phyloP scores from a whole-genome alignment of 2,797 vertebrate species.

The Sebastiscus albofasciatus region DNA sequence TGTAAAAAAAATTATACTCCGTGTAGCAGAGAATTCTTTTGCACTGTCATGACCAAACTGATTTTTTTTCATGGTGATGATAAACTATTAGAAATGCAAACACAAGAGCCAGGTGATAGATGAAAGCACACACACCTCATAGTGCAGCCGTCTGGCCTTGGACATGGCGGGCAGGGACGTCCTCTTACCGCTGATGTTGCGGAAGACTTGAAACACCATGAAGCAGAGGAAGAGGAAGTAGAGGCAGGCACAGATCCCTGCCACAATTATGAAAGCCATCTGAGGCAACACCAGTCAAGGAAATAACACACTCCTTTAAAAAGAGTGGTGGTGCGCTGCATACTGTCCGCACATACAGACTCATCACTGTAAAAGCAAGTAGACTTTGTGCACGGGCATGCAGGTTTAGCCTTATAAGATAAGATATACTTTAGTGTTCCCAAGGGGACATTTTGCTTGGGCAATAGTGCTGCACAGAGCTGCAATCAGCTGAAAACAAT shows the following conservation, averaged over 20 bases:
- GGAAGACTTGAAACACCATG: constrained; percentile 98
- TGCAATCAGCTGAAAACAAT: not conserved
- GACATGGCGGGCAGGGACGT: constrained; percentile 94
- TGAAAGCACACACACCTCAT: constrained; percentile 83
- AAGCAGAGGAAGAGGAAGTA: constrained; percentile 99
- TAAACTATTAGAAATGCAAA: not conserved
- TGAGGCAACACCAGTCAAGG: constrained; percentile 81
- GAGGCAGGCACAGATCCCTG: constrained; percentile 96
- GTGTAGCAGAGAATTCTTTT: not conserved
- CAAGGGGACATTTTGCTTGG: not conserved
- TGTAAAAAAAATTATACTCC: not conserved
- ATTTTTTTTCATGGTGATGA: not conserved
- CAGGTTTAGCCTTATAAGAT: not conserved
- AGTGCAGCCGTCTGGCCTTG: constrained; percentile 94
- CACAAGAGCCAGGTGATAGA: not conserved
- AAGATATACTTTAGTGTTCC: not conserved
- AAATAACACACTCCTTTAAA: constrained; percentile 16
- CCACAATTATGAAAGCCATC: constrained; percentile 99
- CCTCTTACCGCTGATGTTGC: constrained; percentile 96
- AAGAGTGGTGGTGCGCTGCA: not conserved
- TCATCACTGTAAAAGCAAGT: not conserved
- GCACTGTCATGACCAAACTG: not conserved
- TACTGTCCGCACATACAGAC: not conserved
- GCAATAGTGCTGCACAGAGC: not conserved
- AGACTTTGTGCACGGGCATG: not conserved